Percentiles rank a stretch among this genome's conserved stretches.
Evolutionary conservation across 1,140 invertebrate genomes (phyloP).

Genomic region (Drosophila elegans): DNA sequence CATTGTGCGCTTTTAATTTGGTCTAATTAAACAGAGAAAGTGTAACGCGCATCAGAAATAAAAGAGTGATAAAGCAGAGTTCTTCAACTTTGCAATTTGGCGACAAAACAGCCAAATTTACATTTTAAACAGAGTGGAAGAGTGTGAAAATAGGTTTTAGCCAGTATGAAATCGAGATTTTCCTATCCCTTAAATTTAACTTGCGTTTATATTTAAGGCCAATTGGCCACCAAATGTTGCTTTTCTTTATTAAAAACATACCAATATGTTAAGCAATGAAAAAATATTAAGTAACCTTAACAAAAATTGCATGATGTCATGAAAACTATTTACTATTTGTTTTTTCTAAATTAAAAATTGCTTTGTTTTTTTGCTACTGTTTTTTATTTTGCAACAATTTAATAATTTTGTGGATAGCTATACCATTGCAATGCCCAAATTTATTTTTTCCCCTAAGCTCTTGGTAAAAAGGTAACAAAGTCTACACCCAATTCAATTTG

Average conservation of each 20-base stretch:
- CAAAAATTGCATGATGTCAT: too few species aligned
- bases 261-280: too few species aligned
- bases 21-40: constrained; percentile 70
- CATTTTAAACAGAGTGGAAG: neutral
- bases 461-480: constrained; percentile 10
- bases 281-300: too few species aligned
- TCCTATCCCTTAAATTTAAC: too few species aligned
- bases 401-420: neutral
- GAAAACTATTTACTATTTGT: neutral
- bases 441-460: neutral
- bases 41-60: constrained; percentile 44
- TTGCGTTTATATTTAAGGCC: too few species aligned
- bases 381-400: too few species aligned
- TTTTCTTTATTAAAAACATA: too few species aligned
- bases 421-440: neutral
- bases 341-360: neutral
- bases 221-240: too few species aligned
- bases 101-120: constrained; percentile 20
- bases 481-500: constrained; percentile 27
- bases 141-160: neutral
- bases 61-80: constrained; percentile 27
- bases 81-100: constrained; percentile 37
- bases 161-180: too few species aligned
- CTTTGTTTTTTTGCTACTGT: too few species aligned
- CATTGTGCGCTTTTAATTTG: constrained; percentile 69